Evolutionary conservation across 2,113 vertebrate genomes (phyloP).

Genomic region (Myodes glareolus): DNA sequence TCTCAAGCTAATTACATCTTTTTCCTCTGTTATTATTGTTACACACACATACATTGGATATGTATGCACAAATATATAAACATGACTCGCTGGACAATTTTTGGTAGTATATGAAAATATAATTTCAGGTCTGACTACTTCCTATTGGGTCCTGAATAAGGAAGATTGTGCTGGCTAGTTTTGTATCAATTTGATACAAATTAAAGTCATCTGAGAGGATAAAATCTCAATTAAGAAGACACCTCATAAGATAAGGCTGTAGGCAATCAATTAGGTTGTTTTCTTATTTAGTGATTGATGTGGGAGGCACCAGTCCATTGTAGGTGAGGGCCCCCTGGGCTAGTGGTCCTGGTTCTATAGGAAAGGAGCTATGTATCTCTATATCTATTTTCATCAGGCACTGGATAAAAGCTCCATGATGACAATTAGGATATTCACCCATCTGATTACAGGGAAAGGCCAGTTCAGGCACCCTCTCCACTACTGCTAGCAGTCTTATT

Average conservation of each 20-base stretch:
- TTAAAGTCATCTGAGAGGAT: not conserved
- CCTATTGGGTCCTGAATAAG: not conserved
- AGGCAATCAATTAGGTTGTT: not conserved
- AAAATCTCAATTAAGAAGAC: not conserved
- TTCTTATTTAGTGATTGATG: not conserved
- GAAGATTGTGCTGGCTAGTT: not conserved
- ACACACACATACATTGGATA: not conserved
- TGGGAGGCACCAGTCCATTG: not conserved
- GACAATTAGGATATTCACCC: no score
- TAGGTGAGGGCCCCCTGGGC: not conserved
- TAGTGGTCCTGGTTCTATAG: not conserved
- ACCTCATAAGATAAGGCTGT: not conserved
- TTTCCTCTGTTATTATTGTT: not conserved
- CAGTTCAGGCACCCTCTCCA: no score
- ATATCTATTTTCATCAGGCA: no score
- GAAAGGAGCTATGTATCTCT: not conserved
- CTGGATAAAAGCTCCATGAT: no score
- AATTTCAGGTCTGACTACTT: not conserved
- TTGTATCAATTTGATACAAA: not conserved
- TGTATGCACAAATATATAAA: not conserved
- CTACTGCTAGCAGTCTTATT: no score
- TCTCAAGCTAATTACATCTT: not conserved
- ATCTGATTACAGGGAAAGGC: no score
- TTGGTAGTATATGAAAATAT: not conserved
- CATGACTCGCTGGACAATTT: not conserved